These are phyloP conservation scores for Lasioglossum albipes DNA, from an alignment of 1,140 invertebrate species.

Conservation along the genomic window DNA sequence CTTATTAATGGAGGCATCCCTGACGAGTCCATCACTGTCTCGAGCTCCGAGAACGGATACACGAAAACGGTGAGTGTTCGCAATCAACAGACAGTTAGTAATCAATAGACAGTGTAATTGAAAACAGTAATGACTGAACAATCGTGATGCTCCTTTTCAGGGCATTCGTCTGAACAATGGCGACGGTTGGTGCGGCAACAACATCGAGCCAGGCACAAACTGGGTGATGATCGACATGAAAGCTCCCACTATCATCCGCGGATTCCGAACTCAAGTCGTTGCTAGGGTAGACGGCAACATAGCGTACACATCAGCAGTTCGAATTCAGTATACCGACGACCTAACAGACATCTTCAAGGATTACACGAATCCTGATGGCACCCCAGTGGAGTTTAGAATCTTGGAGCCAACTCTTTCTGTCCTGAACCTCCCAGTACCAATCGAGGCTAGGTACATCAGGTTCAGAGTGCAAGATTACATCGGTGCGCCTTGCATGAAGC, in stretches of 20 bases:
- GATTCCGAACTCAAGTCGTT: slow-evolving; percentile 94
- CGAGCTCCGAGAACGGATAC: slow-evolving; percentile 90
- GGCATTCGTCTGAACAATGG: slow-evolving; percentile 90
- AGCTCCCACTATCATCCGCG: slow-evolving; percentile 93
- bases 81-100: no score
- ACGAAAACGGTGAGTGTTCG: slow-evolving; percentile 85
- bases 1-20: slow-evolving; percentile 93
- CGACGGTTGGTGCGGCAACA: slow-evolving; percentile 94
- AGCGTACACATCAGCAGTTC: slow-evolving; percentile 93
- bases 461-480: slow-evolving; percentile 95
- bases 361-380: slow-evolving; percentile 94
- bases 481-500: slow-evolving; percentile 91
- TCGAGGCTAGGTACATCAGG: slow-evolving; percentile 93
- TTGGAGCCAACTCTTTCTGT: slow-evolving; percentile 92
- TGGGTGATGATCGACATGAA: slow-evolving; percentile 94
- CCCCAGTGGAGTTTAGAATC: slow-evolving; percentile 95
- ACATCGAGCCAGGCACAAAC: slow-evolving; percentile 90
- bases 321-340: slow-evolving; percentile 93
- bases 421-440: slow-evolving; percentile 92
- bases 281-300: slow-evolving; percentile 87
- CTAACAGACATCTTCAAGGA: slow-evolving; percentile 94
- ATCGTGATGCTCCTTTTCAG: slow-evolving; percentile 72
- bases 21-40: slow-evolving; percentile 93
- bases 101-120: no score
- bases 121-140: no score